Conservation (phyloP, 2,113 vertebrate species). For the Chionodraco myersi region DNA sequence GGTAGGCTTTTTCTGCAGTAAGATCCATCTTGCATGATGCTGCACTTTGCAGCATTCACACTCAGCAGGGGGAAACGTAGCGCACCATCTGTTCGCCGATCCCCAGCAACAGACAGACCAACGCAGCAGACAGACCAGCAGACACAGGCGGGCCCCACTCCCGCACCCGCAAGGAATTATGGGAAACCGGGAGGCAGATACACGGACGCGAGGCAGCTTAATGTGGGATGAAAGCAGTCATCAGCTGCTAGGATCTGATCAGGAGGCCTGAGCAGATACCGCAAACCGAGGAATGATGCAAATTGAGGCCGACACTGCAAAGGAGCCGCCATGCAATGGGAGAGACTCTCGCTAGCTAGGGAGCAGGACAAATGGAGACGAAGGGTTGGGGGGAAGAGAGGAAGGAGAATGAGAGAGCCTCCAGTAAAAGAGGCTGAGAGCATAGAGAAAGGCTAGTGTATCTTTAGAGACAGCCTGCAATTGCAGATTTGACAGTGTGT, state of each 20-base stretch:
- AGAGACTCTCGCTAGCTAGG: constrained; percentile 31
- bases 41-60: constrained; percentile 66
- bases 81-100: constrained; percentile 76
- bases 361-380: constrained; percentile 30
- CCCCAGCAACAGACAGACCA: constrained; percentile 63
- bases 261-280: constrained; percentile 59
- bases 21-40: constrained; percentile 66
- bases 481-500: constrained; percentile 19
- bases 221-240: constrained; percentile 69
- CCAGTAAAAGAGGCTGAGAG: constrained; percentile 17
- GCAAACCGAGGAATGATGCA: constrained; percentile 62
- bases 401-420: constrained; percentile 1
- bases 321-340: constrained; percentile 43
- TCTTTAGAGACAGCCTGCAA: constrained; percentile 28
- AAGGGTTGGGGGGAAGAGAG: constrained; percentile 1
- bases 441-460: constrained; percentile 6
- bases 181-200: constrained; percentile 48
- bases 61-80: constrained; percentile 70
- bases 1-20: constrained; percentile 52
- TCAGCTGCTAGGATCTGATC: constrained; percentile 67
- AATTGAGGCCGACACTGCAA: constrained; percentile 71
- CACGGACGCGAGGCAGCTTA: constrained; percentile 58
- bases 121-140: constrained; percentile 60
- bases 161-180: constrained; percentile 63
- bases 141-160: constrained; percentile 52